Evolutionary conservation across 1,140 invertebrate genomes (phyloP).

Genomic region (Piezodorus guildinii): DNA sequence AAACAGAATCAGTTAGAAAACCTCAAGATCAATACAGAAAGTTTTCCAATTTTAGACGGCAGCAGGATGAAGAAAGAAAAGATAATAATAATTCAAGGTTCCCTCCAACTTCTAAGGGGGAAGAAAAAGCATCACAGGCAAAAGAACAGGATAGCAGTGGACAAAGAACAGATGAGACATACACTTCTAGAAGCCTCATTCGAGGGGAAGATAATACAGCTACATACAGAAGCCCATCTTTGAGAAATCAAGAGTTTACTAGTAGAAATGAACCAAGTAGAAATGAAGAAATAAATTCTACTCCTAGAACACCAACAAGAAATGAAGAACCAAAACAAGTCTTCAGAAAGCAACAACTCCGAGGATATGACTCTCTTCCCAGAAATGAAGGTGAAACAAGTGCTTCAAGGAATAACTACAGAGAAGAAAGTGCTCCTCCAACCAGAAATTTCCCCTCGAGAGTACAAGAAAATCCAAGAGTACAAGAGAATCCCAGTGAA

Average conservation of each 20-base stretch:
- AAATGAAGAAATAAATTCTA: not conserved
- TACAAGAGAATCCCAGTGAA: too few species aligned
- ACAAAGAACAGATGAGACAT: not conserved
- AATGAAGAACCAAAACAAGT: not conserved
- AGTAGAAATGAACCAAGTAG: not conserved
- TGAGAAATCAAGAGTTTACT: not conserved
- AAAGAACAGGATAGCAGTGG: not conserved
- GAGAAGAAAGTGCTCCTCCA: not conserved
- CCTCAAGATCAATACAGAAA: not conserved
- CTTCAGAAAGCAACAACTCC: not conserved
- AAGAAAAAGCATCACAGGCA: not conserved
- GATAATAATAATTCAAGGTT: not conserved
- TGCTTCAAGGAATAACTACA: not conserved
- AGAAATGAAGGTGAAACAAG: not conserved
- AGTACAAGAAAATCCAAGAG: not conserved
- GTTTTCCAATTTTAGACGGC: constrained; percentile 6
- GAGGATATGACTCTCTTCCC: not conserved
- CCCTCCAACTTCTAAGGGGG: too few species aligned
- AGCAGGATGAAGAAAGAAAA: constrained; percentile 1
- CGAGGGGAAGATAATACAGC: not conserved
- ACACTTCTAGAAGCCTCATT: not conserved
- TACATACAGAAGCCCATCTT: not conserved
- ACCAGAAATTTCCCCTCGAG: not conserved
- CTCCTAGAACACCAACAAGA: not conserved
- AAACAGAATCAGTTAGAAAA: not conserved